Base-by-base conservation (phyloP, 2,888 invertebrate species). In the Mylabris sibirica region DNA sequence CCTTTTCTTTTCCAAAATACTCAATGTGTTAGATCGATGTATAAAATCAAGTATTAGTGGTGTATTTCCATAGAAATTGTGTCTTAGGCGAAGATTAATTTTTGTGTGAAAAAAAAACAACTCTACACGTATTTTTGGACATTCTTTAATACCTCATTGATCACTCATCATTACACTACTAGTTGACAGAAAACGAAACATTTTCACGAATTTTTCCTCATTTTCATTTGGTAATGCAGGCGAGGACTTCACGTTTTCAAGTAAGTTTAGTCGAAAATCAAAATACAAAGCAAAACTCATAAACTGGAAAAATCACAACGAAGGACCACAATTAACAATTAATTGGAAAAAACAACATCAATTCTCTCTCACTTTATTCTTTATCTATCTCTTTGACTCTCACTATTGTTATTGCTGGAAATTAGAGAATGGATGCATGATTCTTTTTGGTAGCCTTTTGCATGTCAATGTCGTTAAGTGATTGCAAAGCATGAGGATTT, bases 221-320 rank as follows among this genome's bases (percentile, higher is more conserved):
- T 79, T 78, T 79, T 80, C 74, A 74, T 80, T 81, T 81, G 79
- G 78, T 76, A 77, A 53, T 76, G 81, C 83, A 84, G 84, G 80
- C 80, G 83, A 82, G 81, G 84, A 84, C 81, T 77, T 80, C 81
- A 80, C 81, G 65, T 78, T 78, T 73, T 72, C 83, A 83, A 83
- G 84, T 84, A 84, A 84, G 84, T 84, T 75, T 65, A 68, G 38
- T 3, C 20, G 22, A 3, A 53, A 24, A 22, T 4, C 8, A 67
- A 71, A 53, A 69, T n/a, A n/a, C 44, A 65, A 68, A 63, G n/a
- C 63, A 59, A 49, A 20, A 38, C 49, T 63, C 60, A 30, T 2
- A 60, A 24, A 60, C 3, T n/a, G 14, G 4, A 34, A 61, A 61
- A 30, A 35, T 3, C 9, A 35, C 62, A 41, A 62, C 14, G 4